Evolutionary conservation across 1,140 invertebrate genomes (phyloP).

Genomic region (Drosophila nikananu): DNA sequence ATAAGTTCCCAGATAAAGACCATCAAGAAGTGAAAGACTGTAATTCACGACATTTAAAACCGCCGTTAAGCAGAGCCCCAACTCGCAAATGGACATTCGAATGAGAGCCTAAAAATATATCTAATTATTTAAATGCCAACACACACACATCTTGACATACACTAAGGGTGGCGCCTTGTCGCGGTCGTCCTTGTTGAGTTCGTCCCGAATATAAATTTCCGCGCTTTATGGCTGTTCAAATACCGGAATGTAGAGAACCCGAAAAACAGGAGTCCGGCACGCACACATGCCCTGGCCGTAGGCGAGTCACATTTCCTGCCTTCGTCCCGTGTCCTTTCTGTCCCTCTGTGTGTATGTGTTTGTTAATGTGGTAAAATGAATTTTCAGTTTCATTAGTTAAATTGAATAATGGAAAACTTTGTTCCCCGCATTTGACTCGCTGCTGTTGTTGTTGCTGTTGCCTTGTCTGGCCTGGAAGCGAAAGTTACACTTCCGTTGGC

Average conservation of each 20-base stretch:
- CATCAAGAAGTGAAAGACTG: conserved; percentile 7
- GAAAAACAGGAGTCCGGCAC: conserved; percentile 52
- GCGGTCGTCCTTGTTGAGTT: conserved; percentile 40
- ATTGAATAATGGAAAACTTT: conserved; percentile 85
- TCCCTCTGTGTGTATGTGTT: conserved; percentile 50
- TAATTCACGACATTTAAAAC: conserved; percentile 9
- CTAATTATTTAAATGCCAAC: conserved; percentile 78
- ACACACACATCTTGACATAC: not conserved
- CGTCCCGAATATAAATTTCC: conserved; percentile 72
- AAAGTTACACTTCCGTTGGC: conserved; percentile 78
- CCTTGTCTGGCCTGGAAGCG: conserved; percentile 65
- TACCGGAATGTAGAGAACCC: conserved; percentile 14
- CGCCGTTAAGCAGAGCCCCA: not conserved
- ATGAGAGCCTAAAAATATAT: conserved; percentile 62
- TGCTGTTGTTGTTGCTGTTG: conserved; percentile 51
- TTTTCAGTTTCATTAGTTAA: conserved; percentile 85
- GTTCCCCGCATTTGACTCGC: conserved; percentile 69
- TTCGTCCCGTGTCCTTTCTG: conserved; percentile 26
- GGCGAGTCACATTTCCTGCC: conserved; percentile 63
- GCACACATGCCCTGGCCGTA: conserved; percentile 72
- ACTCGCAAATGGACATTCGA: conserved; percentile 61
- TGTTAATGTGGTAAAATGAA: conserved; percentile 85
- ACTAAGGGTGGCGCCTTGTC: conserved; percentile 32
- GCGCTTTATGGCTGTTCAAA: conserved; percentile 67
- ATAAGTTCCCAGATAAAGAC: conserved; percentile 7